phyloP scores from a whole-genome alignment of 2,113 vertebrate species.

The Prionailurus bengalensis region DNA sequence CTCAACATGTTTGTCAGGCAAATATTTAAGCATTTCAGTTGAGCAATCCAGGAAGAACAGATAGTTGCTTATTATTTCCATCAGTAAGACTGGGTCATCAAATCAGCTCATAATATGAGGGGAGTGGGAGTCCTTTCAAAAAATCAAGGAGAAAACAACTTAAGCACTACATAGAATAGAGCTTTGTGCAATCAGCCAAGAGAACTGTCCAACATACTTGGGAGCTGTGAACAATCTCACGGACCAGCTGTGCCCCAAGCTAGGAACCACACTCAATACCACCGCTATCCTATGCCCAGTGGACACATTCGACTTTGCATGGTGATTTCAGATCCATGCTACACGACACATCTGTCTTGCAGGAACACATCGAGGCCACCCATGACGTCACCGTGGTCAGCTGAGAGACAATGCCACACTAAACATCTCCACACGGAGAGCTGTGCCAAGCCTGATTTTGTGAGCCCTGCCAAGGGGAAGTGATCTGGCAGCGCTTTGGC shows the following conservation, averaged over 20 bases:
- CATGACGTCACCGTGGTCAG: not conserved
- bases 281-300: not conserved
- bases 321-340: not conserved
- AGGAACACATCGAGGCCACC: not conserved
- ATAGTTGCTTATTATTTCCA: constrained; percentile 24
- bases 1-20: not conserved
- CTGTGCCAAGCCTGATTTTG: not conserved
- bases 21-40: not conserved
- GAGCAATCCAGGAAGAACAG: not conserved
- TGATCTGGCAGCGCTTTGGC: not conserved
- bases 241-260: not conserved
- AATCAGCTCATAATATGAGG: not conserved
- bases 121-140: not conserved
- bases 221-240: not conserved
- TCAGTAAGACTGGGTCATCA: not conserved
- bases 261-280: not conserved
- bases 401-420: not conserved
- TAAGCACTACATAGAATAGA: not conserved
- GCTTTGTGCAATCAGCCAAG: not conserved
- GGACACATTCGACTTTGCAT: not conserved
- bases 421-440: not conserved
- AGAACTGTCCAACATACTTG: not conserved
- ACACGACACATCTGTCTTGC: no score
- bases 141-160: not conserved
- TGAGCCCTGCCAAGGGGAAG: not conserved